Percentiles rank a stretch among this genome's conserved stretches.
Conservation (phyloP, 2,888 invertebrate species). For the Orgyia antiqua region DNA sequence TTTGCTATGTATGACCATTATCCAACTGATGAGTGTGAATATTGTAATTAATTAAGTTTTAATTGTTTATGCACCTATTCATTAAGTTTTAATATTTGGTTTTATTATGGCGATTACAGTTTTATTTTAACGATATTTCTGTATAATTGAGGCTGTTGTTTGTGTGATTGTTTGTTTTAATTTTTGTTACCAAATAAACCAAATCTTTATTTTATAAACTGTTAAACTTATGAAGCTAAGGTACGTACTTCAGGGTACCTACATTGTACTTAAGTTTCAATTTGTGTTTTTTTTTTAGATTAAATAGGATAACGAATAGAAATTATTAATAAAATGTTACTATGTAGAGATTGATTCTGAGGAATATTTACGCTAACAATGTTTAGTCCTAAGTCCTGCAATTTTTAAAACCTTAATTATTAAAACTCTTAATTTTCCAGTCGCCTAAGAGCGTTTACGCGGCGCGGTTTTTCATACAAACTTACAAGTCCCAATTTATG, state of each 20-base stretch:
- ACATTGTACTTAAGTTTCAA: neutral
- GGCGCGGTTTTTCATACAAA: too few relatives aligned
- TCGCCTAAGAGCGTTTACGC: too few relatives aligned
- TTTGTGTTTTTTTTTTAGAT: neutral
- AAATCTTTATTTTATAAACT: neutral
- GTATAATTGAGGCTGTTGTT: neutral
- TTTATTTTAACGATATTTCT: neutral
- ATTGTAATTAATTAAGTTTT: slow-evolving; percentile 1
- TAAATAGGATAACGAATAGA: neutral
- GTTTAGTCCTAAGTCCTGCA: too few relatives aligned
- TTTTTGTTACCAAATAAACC: too few relatives aligned
- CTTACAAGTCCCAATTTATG: too few relatives aligned
- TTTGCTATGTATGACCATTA: slow-evolving; percentile 1
- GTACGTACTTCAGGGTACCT: neutral
- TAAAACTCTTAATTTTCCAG: neutral
- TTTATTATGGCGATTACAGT: too few relatives aligned
- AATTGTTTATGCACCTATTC: neutral
- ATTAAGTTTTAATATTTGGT: too few relatives aligned
- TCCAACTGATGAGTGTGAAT: slow-evolving; percentile 2
- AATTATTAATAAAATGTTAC: neutral
- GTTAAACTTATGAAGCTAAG: neutral
- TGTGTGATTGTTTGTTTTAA: too few relatives aligned
- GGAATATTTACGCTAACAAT: too few relatives aligned
- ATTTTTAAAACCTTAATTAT: neutral
- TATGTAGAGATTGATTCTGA: neutral